Conservation (phyloP, 2,888 invertebrate species). For the Podotricha telesiphe region DNA sequence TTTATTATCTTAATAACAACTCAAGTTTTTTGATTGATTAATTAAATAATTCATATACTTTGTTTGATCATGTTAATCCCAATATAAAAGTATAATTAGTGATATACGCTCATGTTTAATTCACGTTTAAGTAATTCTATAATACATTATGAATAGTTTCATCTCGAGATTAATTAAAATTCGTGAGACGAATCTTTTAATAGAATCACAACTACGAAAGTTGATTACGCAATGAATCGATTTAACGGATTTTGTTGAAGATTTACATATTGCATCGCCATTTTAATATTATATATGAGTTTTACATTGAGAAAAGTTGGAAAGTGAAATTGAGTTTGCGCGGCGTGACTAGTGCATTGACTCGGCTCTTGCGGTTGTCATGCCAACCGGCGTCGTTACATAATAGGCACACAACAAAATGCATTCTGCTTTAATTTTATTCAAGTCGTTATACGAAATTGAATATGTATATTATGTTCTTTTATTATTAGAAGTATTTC, state of each 20-base stretch:
- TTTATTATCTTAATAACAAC: background rate
- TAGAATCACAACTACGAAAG: constrained; percentile 32
- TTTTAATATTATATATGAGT: constrained; percentile 31
- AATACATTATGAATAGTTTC: constrained; percentile 17
- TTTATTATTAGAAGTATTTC: background rate
- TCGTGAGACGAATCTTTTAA: constrained; percentile 10
- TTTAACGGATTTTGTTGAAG: constrained; percentile 25
- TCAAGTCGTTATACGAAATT: background rate
- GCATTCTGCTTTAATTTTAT: constrained; percentile 5
- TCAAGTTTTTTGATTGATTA: constrained; percentile 7
- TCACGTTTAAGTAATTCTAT: constrained; percentile 8
- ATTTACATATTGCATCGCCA: constrained; percentile 30
- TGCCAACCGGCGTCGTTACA: constrained; percentile 42
- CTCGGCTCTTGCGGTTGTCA: constrained; percentile 49
- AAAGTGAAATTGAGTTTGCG: constrained; percentile 51
- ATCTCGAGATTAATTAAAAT: constrained; percentile 20
- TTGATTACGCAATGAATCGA: constrained; percentile 36
- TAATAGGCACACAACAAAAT: constrained; percentile 26
- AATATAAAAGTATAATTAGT: constrained; percentile 25
- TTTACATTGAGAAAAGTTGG: constrained; percentile 41
- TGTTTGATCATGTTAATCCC: background rate
- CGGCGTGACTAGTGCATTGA: constrained; percentile 50
- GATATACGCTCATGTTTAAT: constrained; percentile 23
- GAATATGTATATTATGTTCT: background rate
- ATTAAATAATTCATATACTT: constrained; percentile 14